Base-by-base conservation (phyloP, 2,888 invertebrate genomes). In the Apamea anceps region DNA sequence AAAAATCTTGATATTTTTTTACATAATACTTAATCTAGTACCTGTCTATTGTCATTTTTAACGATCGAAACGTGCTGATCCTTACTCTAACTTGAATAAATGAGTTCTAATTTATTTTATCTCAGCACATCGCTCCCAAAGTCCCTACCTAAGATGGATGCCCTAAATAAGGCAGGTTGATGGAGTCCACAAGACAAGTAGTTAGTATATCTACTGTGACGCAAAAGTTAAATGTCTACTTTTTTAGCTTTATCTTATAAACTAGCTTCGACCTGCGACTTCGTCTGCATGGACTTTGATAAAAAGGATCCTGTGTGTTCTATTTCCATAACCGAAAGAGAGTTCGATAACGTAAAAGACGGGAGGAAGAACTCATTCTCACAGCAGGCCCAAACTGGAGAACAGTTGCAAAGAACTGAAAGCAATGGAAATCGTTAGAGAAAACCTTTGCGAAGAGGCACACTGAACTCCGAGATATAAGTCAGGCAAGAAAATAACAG, bases 61-160 rank as follows among this genome's bases (percentile, higher is more conserved):
- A 83, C 54, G 77, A 57, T 68, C 18, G 10, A 57, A 80, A 63
- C 80, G 80, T 80, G 80, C 83, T 63, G 45, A 48, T 48, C 37
- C 57, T 57, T 48, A 12, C 1, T 48, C 15, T 37, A 12, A 68
- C 18, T 63, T 57, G 28, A 63, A 83, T 70, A 68, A 83, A 80
- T 37, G n/a, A 70, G 48, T 25, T 68, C 18, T 28, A 42, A 77
- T 80, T 83, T 82, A 82, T 77, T 83, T 82, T 70, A 82, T 80
- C 62, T 32, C 4, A 2, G 10, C 54, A 57, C 65, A 37, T 74
- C 28, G 65, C 45, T 65, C 18, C 10, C 18, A 13, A 57, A 45
- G 10, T 37, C 18, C 2, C 18, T 12, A 60, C 28, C 57, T 28
- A 13, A 42, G 81, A 74, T 72, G 28, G 48, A 48, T 81, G 48